Evolutionary conservation across 2,888 invertebrate genomes (phyloP), one percentile per base, ranked within the genome.

Genomic region (Eristalis intricaria): DNA sequence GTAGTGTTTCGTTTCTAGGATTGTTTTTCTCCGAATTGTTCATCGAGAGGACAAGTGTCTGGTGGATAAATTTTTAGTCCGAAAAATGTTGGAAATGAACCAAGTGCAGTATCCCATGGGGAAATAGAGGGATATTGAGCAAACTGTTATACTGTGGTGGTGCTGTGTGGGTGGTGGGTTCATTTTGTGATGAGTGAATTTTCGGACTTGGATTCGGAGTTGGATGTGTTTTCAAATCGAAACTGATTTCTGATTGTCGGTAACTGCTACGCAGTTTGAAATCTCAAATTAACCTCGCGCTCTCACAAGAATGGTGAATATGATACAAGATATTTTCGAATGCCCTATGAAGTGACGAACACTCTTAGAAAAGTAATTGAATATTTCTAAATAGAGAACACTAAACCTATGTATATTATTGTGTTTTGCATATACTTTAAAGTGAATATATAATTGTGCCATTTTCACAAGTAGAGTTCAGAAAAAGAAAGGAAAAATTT

Each of bases 121-220:
- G 87, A 84, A 87, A 87, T 87, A 87, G 40, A 80, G 87, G 87
- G 87, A 87, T 76, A 5, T 73, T 13, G n/a, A 15, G 1, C 8
- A 60, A 87, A 84, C 75, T 87, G 87, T 87, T 87, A 84, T 87
- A 87, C 79, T 7, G 22, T 13, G 15, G 40, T 19, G 56, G 56
- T 61, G 60, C 60, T 84, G 74, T 22, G 56, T 69, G 80, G 68
- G 74, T 56, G 68, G 56, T 61, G 22, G 13, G 29, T 70, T 86
- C 63, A 82, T 65, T 32, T 26, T 32, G 4, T n/a, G 65, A 11
- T 26, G 3, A 61, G 64, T 86, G 77, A 82, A 82, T 15, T 82
- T 74, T 86, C 85, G 73, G 82, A 74, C 19, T n/a, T 29, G 4
- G 13, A 38, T 83, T 83, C 77, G 83, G 83, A 83, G 56, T 63